Conservation (phyloP, 1,140 invertebrate species). For the fruit fly (Drosophila melanogaster) region DNA sequence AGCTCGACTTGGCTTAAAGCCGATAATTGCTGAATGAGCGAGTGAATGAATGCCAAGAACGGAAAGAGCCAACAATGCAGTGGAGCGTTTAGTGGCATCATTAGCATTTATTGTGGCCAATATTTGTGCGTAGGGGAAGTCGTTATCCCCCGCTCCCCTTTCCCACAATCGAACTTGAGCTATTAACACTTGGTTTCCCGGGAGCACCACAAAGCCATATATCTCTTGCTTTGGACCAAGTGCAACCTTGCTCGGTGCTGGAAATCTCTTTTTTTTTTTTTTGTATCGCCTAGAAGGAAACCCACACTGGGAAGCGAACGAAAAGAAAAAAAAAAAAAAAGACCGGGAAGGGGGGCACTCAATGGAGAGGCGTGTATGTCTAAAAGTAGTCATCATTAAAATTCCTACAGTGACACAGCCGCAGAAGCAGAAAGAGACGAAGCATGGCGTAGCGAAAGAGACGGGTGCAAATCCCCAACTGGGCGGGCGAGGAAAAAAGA, state of each 20-base stretch:
- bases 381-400: constrained; percentile 82
- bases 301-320: constrained; percentile 27
- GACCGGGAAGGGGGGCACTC: constrained; percentile 23
- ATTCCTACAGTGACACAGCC: constrained; percentile 76
- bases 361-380: constrained; percentile 80
- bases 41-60: constrained; percentile 68
- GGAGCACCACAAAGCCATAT: constrained; percentile 10
- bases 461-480: constrained; percentile 61
- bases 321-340: neutral
- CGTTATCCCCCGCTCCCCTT: neutral
- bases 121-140: constrained; percentile 32
- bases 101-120: constrained; percentile 75
- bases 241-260: constrained; percentile 23
- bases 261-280: constrained; percentile 31
- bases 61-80: constrained; percentile 51
- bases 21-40: constrained; percentile 59
- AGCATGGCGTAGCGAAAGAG: constrained; percentile 7
- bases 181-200: constrained; percentile 33
- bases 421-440: constrained; percentile 22
- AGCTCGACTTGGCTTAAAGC: constrained; percentile 34
- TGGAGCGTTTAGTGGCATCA: constrained; percentile 70
- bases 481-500: constrained; percentile 54
- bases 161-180: neutral
- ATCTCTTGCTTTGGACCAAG: constrained; percentile 26
- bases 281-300: constrained; percentile 48